Evolutionary conservation across 2,113 vertebrate species (phyloP).

Genomic region (Polypterus bichir): DNA sequence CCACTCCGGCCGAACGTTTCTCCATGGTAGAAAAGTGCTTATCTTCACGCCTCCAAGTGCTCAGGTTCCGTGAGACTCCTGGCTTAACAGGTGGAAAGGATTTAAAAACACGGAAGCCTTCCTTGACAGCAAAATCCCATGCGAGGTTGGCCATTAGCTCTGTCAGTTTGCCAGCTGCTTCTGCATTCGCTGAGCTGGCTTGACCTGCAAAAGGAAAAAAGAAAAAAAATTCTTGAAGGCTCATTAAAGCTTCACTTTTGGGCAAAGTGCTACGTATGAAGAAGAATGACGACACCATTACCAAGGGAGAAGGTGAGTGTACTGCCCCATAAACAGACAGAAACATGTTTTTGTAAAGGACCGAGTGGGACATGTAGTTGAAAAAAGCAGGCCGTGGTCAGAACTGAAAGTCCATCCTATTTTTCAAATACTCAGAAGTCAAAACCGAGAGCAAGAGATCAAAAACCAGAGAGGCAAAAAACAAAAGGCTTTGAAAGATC

Average conservation of each 20-base stretch:
- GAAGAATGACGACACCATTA: too few relatives aligned
- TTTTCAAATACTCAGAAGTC: too few relatives aligned
- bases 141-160: conserved; percentile 47
- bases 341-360: too few relatives aligned
- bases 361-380: too few relatives aligned
- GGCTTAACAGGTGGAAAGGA: conserved; percentile 20
- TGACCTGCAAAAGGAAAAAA: conserved; percentile 36
- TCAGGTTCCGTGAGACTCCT: conserved; percentile 10
- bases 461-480: too few relatives aligned
- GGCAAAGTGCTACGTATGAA: neutral
- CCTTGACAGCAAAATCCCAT: conserved; percentile 67
- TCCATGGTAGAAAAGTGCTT: rapidly evolving
- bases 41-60: conserved; percentile 2
- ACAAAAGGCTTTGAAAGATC: too few relatives aligned
- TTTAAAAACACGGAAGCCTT: conserved; percentile 69
- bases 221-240: neutral
- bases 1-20: conserved; percentile 19
- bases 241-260: neutral
- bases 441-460: too few relatives aligned
- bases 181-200: conserved; percentile 29
- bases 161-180: conserved; percentile 21
- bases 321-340: too few relatives aligned
- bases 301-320: too few relatives aligned
- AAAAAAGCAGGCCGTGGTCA: too few relatives aligned
- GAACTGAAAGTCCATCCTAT: too few relatives aligned